Conservation (phyloP, 2,113 vertebrate species). For the Sinocyclocheilus grahami region DNA sequence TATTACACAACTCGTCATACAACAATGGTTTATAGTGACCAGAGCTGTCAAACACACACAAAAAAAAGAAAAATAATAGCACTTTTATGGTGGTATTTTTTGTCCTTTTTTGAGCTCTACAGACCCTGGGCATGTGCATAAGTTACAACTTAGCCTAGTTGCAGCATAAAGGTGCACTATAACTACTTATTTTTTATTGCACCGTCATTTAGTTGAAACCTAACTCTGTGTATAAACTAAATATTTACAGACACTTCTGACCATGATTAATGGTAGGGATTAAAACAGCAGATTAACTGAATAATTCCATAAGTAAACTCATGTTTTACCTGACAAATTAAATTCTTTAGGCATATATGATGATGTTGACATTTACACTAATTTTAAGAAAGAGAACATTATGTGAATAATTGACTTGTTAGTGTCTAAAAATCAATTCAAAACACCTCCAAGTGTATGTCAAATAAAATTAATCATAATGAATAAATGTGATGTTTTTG, state of each 20-base stretch:
- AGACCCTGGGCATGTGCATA: not conserved
- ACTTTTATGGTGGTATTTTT: not conserved
- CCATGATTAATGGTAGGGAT: too few species aligned
- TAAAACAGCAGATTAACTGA: too few species aligned
- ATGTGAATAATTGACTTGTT: not conserved
- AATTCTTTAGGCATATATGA: not conserved
- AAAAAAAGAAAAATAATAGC: not conserved
- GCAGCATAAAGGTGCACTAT: too few species aligned
- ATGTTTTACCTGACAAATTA: not conserved
- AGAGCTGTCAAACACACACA: not conserved
- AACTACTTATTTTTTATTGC: not conserved
- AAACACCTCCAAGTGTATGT: not conserved
- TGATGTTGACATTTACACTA: not conserved
- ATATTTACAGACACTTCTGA: too few species aligned
- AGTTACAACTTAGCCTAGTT: not conserved
- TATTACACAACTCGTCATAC: not conserved
- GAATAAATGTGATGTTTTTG: not conserved
- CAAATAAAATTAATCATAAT: too few species aligned
- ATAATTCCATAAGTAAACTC: not conserved
- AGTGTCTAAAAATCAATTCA: not conserved
- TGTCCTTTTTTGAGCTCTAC: not conserved
- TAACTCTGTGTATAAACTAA: not conserved
- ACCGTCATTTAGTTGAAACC: not conserved
- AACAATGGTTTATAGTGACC: not conserved
- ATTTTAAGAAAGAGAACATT: not conserved